Base-by-base conservation (phyloP, 2,113 vertebrate genomes). In the Malurus elegans region DNA sequence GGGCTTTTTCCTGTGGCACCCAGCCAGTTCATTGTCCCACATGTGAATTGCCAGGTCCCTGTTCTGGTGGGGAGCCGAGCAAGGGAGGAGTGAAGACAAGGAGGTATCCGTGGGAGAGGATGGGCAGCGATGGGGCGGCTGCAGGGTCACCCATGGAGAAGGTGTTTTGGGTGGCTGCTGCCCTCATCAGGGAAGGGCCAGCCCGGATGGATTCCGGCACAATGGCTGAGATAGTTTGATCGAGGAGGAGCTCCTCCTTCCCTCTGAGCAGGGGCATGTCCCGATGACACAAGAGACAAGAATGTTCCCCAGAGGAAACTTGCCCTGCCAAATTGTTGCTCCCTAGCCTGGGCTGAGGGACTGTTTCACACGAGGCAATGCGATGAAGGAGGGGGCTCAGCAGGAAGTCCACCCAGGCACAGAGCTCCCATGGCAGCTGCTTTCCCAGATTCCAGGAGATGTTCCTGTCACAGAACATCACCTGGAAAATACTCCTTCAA, bases 231-330 rank as follows among this genome's bases (percentile, higher is more conserved):
- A 83, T 64, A 73, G 45, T 20, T 87, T 28, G 57, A 90, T 93
- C 3, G 0, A 48, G 14, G 67, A 92, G 88, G 83, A 89, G 79
- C 88, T 93, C 94, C 83, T 83, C 92, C 90, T 91, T 65, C 58
- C 94, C 81, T 65, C 69, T 88, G 67, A 93, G 94, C 93, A 95
- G 80, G 94, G 97, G 90, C 95, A 92, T 20, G 92, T 58, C 85
- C 70, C 4, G 45, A 92, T 98, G 98, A 98, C 81, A 64, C 95
- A 96, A 56, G 65, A 54, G 65, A 69, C 86, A 97, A 95, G 95
- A 98, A 97, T 97, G 94, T 78, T 97, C 61, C 73, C 86, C 81
- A 28, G 74, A 70, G 51, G 34, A 75, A 91, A 74, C 70, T 51
- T 94, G 82, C 74, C 88, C 79, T 79, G 36, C 2, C 3, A 85